phyloP scores from a whole-genome alignment of 1,140 invertebrate species.

The Drosophila sechellia region DNA sequence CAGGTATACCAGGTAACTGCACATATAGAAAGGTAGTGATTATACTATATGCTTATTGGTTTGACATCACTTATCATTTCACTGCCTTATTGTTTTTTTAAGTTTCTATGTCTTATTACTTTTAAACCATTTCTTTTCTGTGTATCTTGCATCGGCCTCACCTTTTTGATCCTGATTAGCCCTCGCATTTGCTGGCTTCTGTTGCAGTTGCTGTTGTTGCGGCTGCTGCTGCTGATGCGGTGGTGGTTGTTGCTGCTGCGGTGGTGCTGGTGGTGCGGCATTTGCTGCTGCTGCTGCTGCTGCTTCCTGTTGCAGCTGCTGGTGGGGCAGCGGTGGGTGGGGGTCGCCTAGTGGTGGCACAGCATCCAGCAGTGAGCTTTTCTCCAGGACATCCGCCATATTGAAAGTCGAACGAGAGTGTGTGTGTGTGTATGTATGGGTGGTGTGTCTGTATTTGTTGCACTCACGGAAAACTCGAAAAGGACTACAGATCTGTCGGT shows the following conservation, averaged over 20 bases:
- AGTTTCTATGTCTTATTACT: neutral
- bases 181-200: slow-evolving; percentile 42
- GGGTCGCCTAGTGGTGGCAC: slow-evolving; percentile 53
- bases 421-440: slow-evolving; percentile 36
- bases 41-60: neutral
- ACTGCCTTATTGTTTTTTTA: neutral
- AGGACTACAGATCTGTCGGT: slow-evolving; percentile 53
- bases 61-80: neutral
- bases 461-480: slow-evolving; percentile 53
- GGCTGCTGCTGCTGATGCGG: slow-evolving; percentile 27
- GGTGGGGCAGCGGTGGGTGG: slow-evolving; percentile 40
- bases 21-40: neutral
- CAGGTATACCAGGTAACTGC: neutral
- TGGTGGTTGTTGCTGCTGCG: slow-evolving; percentile 23
- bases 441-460: slow-evolving; percentile 26
- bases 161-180: slow-evolving; percentile 74
- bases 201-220: slow-evolving; percentile 21
- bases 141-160: slow-evolving; percentile 14
- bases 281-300: slow-evolving; percentile 25
- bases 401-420: slow-evolving; percentile 66
- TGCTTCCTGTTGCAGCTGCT: slow-evolving; percentile 58
- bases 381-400: slow-evolving; percentile 84
- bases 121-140: neutral
- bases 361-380: slow-evolving; percentile 81
- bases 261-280: slow-evolving; percentile 14